phyloP scores from a whole-genome alignment of 1,140 invertebrate species.

The Caenorhabditis briggsae region DNA sequence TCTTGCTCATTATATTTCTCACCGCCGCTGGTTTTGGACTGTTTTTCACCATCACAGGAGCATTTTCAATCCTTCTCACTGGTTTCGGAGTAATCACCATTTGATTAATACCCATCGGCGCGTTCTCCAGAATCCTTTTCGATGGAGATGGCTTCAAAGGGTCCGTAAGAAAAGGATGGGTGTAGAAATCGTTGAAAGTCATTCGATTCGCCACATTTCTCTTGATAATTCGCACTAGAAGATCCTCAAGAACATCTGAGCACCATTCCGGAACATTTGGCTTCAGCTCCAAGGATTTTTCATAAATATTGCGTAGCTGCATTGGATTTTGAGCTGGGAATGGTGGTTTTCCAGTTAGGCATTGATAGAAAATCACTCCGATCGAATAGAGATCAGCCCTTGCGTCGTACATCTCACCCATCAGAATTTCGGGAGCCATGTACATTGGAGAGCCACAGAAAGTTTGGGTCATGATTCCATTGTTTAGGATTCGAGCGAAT shows the following conservation, averaged over 20 bases:
- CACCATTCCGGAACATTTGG: conserved; percentile 94
- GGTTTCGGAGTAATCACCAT: conserved; percentile 52
- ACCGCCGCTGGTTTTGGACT: conserved; percentile 35
- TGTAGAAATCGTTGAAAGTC: conserved; percentile 83
- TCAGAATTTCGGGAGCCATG: conserved; percentile 98
- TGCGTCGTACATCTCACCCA: conserved; percentile 97
- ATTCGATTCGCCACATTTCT: conserved; percentile 95
- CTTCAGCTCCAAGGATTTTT: conserved; percentile 91
- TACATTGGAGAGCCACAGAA: conserved; percentile 99
- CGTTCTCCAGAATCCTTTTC: conserved; percentile 69
- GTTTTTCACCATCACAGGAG: too few species aligned
- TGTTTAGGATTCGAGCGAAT: conserved; percentile 96
- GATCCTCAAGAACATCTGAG: conserved; percentile 88
- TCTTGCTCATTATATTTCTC: conserved; percentile 32
- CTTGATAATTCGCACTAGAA: conserved; percentile 88
- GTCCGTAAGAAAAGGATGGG: conserved; percentile 72
- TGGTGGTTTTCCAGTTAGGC: conserved; percentile 96
- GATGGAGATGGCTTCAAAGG: conserved; percentile 64
- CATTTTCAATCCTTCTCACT: not conserved
- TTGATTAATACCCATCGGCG: conserved; percentile 36
- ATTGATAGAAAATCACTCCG: conserved; percentile 98
- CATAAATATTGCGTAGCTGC: conserved; percentile 95
- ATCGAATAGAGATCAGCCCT: conserved; percentile 98
- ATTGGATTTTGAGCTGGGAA: conserved; percentile 98
- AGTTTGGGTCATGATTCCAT: conserved; percentile 99